Base-by-base conservation (phyloP, 2,113 vertebrate species). In the Holacanthus passer region DNA sequence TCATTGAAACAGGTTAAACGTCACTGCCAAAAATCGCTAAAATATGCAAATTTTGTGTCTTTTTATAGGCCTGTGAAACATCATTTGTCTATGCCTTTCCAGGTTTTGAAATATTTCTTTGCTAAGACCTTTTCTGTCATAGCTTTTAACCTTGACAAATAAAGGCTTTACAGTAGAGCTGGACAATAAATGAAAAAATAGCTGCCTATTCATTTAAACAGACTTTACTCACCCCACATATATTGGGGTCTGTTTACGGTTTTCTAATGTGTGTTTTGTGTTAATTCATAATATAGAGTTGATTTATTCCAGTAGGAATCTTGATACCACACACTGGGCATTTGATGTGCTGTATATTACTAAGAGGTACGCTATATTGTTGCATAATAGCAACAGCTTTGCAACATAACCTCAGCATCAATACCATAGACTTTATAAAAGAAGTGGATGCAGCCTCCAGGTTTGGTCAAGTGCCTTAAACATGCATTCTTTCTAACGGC, bases 291-390 rank as follows among this genome's bases (percentile, higher is more conserved):
- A 56, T 47, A 83, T 88, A 89, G 88, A 75, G 63, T 52, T 5
- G 0, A 66, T 77, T 72, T 73, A 53, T 72, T 82, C 32, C 52
- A 68, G 48, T 67, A 77, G 48, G 71, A 89, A 67, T 72, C 45
- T 72, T 74, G 65, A 81, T 53, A 50, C 69, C 77, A 76, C 70
- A 84, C 45, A 41, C 52, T 32, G 45, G 69, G 17, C 68, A 79
- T 89, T 67, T 59, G 4, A 69, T 83, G 81, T 77, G 69, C 75
- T 82, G 43, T 75, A 68, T 69, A 72, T 80, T 72, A 81, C 50
- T 64, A 63, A 55, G 77, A 84, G 83, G 65, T 84, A 82, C 79
- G 82, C 63, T 73, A 83, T 78, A 69, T 78, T 89, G 79, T 83
- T 91, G 87, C 87, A 86, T 86, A 68, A 80, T 4, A 65, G 65